Evolutionary conservation across 2,113 vertebrate genomes (phyloP), one percentile per base, ranked within the genome.

Genomic region (Aegithalos caudatus): DNA sequence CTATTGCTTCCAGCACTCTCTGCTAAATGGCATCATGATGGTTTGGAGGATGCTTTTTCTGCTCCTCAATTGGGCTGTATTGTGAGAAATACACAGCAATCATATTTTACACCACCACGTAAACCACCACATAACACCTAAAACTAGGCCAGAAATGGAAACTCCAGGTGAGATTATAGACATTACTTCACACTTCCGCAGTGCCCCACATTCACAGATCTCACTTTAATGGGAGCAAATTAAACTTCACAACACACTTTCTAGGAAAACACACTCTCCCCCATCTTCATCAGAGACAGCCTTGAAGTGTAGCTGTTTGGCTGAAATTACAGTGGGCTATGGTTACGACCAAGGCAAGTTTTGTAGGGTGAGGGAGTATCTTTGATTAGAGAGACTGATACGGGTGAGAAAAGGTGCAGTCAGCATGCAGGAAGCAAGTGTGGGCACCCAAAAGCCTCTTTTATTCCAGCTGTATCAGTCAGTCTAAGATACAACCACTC

Each of bases 11-110:
- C 93, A 96, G 92, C 87, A 72, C 92, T 87, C 89, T 58, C 93
- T 94, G 96, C 97, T 96, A 97, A 97, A 97, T 93, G 96, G 96
- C 93, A 96, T 95, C 90, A 54, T 92, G 94, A 97, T 87, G 97
- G 95, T 94, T 97, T 97, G 92, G 73, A 86, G 76, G 80, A 95
- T 71, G 79, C 58, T 76, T 88, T 93, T 79, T 50, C 80, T 93
- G 80, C 86, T 54, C 6, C 87, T 92, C 95, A 90, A 14, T 65
- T 83, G 73, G 85, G 82, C 85, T 61, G 47, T 56, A 72, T 58
- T 81, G 69, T 58, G 79, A 91, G 89, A 96, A 95, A 84, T 87
- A 85, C 69, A 45, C 1, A 0, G 72, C 86, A 91, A 90, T 94
- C 92, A 66, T 66, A 81, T 92, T 96, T 96, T 90, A 96, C 95